Base-by-base conservation (phyloP, 1,140 invertebrate species). In the Monochamus saltuarius region DNA sequence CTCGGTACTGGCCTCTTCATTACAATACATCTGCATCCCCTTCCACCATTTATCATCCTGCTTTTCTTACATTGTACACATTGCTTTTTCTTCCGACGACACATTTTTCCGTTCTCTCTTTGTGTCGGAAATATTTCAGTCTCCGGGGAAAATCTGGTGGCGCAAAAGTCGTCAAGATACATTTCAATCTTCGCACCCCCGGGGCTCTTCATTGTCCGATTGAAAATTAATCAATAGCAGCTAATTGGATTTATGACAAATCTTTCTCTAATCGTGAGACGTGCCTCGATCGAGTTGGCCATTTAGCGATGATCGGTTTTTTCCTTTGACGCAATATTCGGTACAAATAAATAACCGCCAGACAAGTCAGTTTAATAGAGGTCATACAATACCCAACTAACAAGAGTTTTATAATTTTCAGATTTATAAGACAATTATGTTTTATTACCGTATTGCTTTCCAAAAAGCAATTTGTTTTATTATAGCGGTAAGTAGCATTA, bases 51-150 rank as follows among this genome's bases (percentile, higher is more conserved):
- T 68, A 63, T 68, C 66, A 65, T 68, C 58, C 61, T 22, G 56
- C 66, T 56, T 63, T 61, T 60, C 61, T 66, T 65, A 67, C 59
- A 61, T 67, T 64, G 60, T 67, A 64, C 65, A 61, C 62, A 67
- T 67, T 50, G 62, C 65, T 67, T 61, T 64, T 67, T 64, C 58
- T 58, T 58, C 55, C 57, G 55, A 64, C 65, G 62, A 67, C 61
- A 64, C 65, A 67, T 67, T 67, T 67, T 67, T 67, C 65, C 61
- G 64, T 64, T 59, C 56, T 64, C 59, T 61, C 56, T 59, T 54
- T 59, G 59, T 58, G 50, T 51, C 55, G 56, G 55, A 65, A 62
- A 62, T 65, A 62, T 65, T 65, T 65, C 52, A 65, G 50, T 57
- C 59, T 38, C 51, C 6, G 17, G 37, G 16, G 51, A 39, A 7